Percentiles rank a stretch among this genome's conserved stretches.
Evolutionary conservation across 2,888 invertebrate genomes (phyloP).

Genomic region (Oxycera nigricornis): DNA sequence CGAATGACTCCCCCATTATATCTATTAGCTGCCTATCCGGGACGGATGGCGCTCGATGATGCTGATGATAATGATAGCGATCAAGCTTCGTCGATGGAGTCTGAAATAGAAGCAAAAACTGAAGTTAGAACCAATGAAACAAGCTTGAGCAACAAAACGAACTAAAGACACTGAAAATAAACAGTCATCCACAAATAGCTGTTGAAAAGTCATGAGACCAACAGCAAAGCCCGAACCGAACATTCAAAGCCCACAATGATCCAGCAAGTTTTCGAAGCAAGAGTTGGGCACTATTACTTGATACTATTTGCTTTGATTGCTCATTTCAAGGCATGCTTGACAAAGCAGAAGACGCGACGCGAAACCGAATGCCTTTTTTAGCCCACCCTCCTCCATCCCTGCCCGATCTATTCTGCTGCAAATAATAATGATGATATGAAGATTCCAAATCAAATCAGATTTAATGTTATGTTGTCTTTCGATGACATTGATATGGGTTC

Average conservation of each 20-base stretch:
- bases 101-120: conserved; percentile 8
- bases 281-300: not conserved
- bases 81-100: conserved; percentile 20
- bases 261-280: not conserved
- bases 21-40: conserved; percentile 24
- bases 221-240: not conserved
- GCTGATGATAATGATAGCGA: conserved; percentile 30
- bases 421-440: conserved; percentile 25
- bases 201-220: conserved; percentile 25
- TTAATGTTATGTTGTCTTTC: conserved; percentile 38
- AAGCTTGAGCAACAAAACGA: not conserved
- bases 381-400: not conserved
- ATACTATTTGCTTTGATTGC: conserved; percentile 29
- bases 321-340: conserved; percentile 2
- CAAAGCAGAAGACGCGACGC: not conserved
- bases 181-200: conserved; percentile 8
- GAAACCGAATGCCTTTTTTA: not conserved
- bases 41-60: conserved; percentile 24
- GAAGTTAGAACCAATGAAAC: conserved; percentile 13
- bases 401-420: conserved; percentile 4
- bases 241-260: conserved; percentile 5
- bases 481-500: conserved; percentile 38
- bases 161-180: conserved; percentile 13
- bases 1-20: conserved; percentile 11
- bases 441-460: conserved; percentile 32